phyloP scores from a whole-genome alignment of 2,888 invertebrate species.

The Phytoseiulus persimilis region DNA sequence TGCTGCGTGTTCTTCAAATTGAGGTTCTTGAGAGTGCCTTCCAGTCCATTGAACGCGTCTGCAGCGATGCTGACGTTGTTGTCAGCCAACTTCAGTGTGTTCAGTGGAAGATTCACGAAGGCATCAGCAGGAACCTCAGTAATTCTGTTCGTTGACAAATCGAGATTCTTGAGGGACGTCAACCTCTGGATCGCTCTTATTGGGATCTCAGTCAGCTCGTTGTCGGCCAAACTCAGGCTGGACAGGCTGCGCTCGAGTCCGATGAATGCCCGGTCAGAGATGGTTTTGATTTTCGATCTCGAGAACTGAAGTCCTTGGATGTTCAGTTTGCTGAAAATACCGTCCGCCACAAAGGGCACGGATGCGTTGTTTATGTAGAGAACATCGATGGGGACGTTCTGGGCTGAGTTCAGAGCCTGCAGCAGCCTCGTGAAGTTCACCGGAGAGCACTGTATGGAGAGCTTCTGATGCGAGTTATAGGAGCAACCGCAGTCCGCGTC shows the following conservation, averaged over 20 bases:
- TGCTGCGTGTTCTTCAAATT: conserved; percentile 79
- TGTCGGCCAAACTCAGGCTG: conserved; percentile 65
- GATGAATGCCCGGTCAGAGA: conserved; percentile 49
- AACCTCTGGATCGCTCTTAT: conserved; percentile 62
- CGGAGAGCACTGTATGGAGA: conserved; percentile 46
- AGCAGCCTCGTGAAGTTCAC: conserved; percentile 56
- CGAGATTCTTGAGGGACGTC: conserved; percentile 65
- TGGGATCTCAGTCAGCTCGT: conserved; percentile 63
- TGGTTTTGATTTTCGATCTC: conserved; percentile 48
- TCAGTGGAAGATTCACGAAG: conserved; percentile 60
- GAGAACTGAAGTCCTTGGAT: conserved; percentile 50
- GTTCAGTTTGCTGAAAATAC: conserved; percentile 61
- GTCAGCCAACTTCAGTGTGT: conserved; percentile 65
- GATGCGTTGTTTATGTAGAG: conserved; percentile 81
- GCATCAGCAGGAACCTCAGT: conserved; percentile 64
- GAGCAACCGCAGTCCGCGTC: conserved; percentile 79
- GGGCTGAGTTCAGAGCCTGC: conserved; percentile 53
- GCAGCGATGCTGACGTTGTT: conserved; percentile 66
- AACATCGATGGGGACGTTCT: conserved; percentile 62
- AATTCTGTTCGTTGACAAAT: conserved; percentile 73
- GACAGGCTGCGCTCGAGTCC: conserved; percentile 71
- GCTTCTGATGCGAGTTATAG: conserved; percentile 62
- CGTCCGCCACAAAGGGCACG: conserved; percentile 58
- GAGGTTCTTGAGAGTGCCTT: conserved; percentile 71
- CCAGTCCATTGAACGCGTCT: conserved; percentile 68